Base-by-base conservation (phyloP, 2,113 vertebrate genomes). In the Oenanthe melanoleuca region DNA sequence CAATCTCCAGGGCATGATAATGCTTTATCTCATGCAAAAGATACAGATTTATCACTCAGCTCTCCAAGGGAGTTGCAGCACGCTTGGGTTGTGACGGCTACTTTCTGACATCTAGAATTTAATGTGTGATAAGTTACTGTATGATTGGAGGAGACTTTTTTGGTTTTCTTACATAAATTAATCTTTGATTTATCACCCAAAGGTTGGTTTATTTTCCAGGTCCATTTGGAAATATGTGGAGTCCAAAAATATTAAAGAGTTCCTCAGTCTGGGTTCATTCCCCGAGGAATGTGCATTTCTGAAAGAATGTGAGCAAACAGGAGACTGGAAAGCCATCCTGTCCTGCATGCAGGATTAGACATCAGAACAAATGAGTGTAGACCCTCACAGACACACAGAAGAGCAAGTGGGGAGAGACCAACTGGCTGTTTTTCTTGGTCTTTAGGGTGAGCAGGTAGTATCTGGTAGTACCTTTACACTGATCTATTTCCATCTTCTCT, bases 81-180 rank as follows among this genome's bases (percentile, higher is more conserved):
- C 0, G 1, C 53, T 75, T 85, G 66, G 78, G 40, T 64, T 93
- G 81, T 1, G 0, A 83, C 0, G 0, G 82, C 70, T 80, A n/a
- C 60, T 90, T 89, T 91, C 84, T 80, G 94, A 88, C 82, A 71
- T 94, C 21, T 80, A 80, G 52, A 83, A 86, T 95, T 89, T 90
- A 86, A 82, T 44, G 34, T 63, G 66, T 64, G 29, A 59, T 66
- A 66, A 73, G 85, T 95, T 92, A 52, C 71, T 78, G 28, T 64
- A 80, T 64, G 84, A 65, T 81, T 17, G 11, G 45, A 85, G 31
- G 63, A 28, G 28, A 34, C 18, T 65, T 44, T 42, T 92, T 79
- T 47, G 2, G 26, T 86, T 93, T 94, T 94, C 60, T 67, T 78
- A 83, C 38, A 23, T 57, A 70, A 92, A 33, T 74, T 83, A 80